Evolutionary conservation across 2,888 invertebrate species (phyloP), one percentile per base, ranked within the genome.

Genomic region (Cosmia pyralina): DNA sequence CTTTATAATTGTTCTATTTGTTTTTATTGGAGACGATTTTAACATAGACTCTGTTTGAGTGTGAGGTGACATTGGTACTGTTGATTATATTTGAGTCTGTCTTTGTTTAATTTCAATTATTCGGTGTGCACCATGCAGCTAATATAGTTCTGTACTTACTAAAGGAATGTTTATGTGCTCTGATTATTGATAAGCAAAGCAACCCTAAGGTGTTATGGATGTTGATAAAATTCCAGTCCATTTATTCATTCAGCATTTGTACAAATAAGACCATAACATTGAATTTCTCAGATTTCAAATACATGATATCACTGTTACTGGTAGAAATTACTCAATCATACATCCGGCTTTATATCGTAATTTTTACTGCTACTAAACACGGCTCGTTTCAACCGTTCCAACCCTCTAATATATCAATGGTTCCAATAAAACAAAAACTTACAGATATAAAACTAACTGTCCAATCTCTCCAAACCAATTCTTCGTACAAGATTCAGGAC

Each of bases 401-500:
- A n/a, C n/a, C n/a, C n/a, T n/a, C n/a, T n/a, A n/a, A n/a, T n/a
- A n/a, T n/a, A n/a, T n/a, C n/a, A n/a, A n/a, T n/a, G n/a, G n/a
- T n/a, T 73, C 28, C 15, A 58, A 66, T 64, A 72, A 79, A 88
- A 89, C 85, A 88, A 88, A 89, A 90, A 90, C 87, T 92, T 73
- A 89, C 88, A 89, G 83, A 88, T 85, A 90, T 90, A 92, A 92
- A 94, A 93, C 90, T 91, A 91, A 92, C 89, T 87, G 92, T 92
- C 93, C 94, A 94, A 95, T 94, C 95, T 93, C 92, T 93, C 92
- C 92, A 94, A 94, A 94, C 93, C 94, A 94, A 95, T 95, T 94
- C 95, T 91, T 92, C 90, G 92, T 93, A 94, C 94, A 95, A 95
- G 96, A 95, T 95, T 96, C 96, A 92, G 93, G 93, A 91, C 93